These are phyloP conservation scores for Mactromeris polynyma DNA, from an alignment of 2,888 invertebrate species.

Conservation along the genomic window DNA sequence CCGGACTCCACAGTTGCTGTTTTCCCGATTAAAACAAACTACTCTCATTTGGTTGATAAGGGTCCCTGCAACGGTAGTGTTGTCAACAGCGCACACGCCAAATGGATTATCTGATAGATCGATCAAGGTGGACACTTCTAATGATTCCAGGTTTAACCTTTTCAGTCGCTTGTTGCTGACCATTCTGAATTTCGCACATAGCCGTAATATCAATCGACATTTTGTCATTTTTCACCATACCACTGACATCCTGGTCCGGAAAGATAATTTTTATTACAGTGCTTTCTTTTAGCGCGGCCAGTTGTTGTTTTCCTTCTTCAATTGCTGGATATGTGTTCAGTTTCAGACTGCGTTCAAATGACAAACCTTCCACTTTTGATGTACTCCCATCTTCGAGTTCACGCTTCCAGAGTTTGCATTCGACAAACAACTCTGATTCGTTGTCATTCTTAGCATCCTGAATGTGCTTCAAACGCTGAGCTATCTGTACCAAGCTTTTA, in stretches of 20 bases:
- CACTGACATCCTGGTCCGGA: not conserved
- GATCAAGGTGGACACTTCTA: not conserved
- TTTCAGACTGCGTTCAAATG: not conserved
- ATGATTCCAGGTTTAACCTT: not conserved
- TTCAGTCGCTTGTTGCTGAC: not conserved
- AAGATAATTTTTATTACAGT: not conserved
- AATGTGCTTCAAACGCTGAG: not conserved
- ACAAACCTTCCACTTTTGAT: not conserved
- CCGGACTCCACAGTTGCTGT: not conserved
- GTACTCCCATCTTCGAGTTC: not conserved
- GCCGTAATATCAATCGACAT: not conserved
- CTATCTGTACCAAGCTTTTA: not conserved
- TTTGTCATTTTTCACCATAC: not conserved
- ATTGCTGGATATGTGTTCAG: not conserved
- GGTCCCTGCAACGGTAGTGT: not conserved
- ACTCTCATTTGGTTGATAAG: not conserved
- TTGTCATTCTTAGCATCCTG: not conserved
- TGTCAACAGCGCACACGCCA: not conserved
- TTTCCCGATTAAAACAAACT: not conserved
- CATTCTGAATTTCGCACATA: not conserved
- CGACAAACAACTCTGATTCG: not conserved
- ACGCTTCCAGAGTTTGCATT: not conserved
- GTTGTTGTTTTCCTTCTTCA: not conserved
- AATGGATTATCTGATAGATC: not conserved
- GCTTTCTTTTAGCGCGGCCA: not conserved